Percentiles rank a stretch among this genome's conserved stretches.
phyloP scores from a whole-genome alignment of 2,888 invertebrate species.

The Nephrotoma flavescens region DNA sequence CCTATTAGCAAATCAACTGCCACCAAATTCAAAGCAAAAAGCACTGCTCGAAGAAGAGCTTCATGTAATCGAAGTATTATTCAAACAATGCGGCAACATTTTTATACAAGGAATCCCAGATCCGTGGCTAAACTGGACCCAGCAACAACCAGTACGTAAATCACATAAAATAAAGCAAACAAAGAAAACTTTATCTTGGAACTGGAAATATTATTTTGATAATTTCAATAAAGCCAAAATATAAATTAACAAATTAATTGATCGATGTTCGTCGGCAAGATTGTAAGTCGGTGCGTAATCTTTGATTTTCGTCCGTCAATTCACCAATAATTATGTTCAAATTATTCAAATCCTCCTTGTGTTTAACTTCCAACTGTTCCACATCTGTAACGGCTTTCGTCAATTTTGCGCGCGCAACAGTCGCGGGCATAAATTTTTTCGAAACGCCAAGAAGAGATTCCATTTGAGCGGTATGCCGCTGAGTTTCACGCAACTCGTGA shows the following conservation, averaged over 20 bases:
- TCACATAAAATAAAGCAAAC: neutral
- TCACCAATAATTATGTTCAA: slow-evolving; percentile 9
- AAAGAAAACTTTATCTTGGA: neutral
- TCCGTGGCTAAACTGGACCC: neutral
- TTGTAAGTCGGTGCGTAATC: neutral
- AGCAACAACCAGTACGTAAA: neutral
- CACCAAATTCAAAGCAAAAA: neutral
- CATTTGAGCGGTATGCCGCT: slow-evolving; percentile 52
- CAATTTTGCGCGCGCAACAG: slow-evolving; percentile 46
- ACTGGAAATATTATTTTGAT: neutral
- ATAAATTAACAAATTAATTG: neutral
- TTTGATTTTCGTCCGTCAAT: slow-evolving; percentile 10
- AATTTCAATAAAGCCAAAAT: neutral
- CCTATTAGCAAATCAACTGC: neutral
- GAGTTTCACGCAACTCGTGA: slow-evolving; percentile 48
- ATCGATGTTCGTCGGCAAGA: neutral
- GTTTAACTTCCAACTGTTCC: slow-evolving; percentile 26
- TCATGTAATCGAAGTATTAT: neutral
- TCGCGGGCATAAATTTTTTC: slow-evolving; percentile 39
- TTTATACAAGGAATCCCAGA: slow-evolving; percentile 1
- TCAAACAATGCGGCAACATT: neutral
- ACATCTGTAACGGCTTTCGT: slow-evolving; percentile 42
- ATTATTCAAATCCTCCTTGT: slow-evolving; percentile 7
- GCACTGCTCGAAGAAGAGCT: neutral
- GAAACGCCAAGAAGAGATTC: slow-evolving; percentile 53